Base-by-base conservation (phyloP, 2,113 vertebrate genomes). In the Eleginops maclovinus region DNA sequence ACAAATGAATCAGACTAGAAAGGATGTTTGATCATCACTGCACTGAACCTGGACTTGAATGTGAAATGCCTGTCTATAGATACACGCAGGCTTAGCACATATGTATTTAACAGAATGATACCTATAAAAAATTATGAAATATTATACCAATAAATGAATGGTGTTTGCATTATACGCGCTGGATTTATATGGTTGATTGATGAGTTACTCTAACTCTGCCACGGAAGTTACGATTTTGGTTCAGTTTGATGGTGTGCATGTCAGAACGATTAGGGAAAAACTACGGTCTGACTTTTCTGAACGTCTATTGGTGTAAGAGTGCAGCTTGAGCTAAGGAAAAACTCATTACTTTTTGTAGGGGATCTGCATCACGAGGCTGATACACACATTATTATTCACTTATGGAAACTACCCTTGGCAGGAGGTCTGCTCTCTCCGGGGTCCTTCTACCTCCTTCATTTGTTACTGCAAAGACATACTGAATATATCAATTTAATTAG, bases 141-240 rank as follows among this genome's bases (percentile, higher is more conserved):
- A 89, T 63, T 80, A 86, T 77, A 85, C 44, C 60, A 92, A 92
- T 91, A 91, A 92, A 92, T 85, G 31, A 87, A 88, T 82, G 80
- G 82, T 87, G 87, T 91, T 90, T 91, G 83, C 82, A 86, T 88
- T 90, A 72, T 76, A 44, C 70, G 22, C 59, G 41, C 17, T 47
- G 2, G 44, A 13, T 68, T 62, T 4, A 49, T 55, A 17, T 72
- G n/a, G 40, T 36, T 74, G 22, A 53, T 62, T 44, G 3, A 47
- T 51, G 44, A 46, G 4, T 75, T 16, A 67, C 43, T 60, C 24
- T 4, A 36, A 36, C 31, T 31, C 31, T 36, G 31, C 31, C 31
- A 36, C 7, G 9, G 7, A 36, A 1, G 31, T 36, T 36, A 36
- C 7, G 7, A n/a, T n/a, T 36, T 36, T 36, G 1, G 6, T 36